Base-by-base conservation (phyloP, 2,797 vertebrate genomes). In the Oreonectes daqikongensis region DNA sequence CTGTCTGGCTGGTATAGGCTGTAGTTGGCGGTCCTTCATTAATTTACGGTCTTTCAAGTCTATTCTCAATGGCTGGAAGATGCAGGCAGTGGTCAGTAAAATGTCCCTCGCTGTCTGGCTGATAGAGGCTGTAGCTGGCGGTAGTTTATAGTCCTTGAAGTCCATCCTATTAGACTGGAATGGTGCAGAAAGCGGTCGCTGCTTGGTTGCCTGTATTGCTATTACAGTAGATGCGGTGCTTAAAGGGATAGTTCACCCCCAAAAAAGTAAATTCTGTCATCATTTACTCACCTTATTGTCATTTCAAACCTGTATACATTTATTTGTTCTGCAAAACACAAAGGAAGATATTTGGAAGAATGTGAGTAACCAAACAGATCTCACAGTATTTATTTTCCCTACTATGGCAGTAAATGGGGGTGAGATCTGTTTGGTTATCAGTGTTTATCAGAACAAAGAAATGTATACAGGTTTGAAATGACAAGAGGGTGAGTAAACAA, bases 101-200 rank as follows among this genome's bases (percentile, higher is more conserved):
- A 57, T 59, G 55, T 18, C 26, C 26, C 24, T 28, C 15, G 15
- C 26, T 59, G 55, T 59, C 24, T 59, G 22, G 53, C 53, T 57
- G 24, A 26, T 57, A 28, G 30, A 30, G 55, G 15, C 55, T 59
- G 55, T 30, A 8, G 55, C 26, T 59, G 55, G 55, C 26, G 15
- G 55, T 59, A 15, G 55, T 59, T 59, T 59, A 59, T 30, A 17
- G 55, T 30, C 22, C 55, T 59, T 59, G 55, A 59, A 59, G 53
- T 55, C 20, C 5, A 55, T 12, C 52, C 52, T 24, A 55, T 15
- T 12, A 55, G 22, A 14, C 53, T 26, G 22, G 12, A 55, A 55
- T 15, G 24, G 12, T 26, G 24, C 22, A 14, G 50, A 22, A 10
- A 11, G 20, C 9, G 20, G 53, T 26, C 24, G 22, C 22, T 55